Conservation (phyloP, 35 echinoderm and acorn worm species). For the Acanthaster planci region DNA sequence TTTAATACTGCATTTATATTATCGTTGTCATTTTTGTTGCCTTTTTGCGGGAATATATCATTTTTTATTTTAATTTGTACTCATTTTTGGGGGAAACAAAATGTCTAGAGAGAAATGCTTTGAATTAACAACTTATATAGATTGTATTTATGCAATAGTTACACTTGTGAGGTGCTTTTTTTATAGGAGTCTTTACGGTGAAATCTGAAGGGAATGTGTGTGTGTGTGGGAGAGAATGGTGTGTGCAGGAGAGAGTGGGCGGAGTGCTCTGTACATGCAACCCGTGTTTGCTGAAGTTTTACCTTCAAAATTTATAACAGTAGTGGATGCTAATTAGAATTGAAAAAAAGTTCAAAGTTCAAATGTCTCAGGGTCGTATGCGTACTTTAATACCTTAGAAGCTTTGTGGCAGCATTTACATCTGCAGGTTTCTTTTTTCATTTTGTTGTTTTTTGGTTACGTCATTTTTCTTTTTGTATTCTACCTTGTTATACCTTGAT, state of each 20-base stretch:
- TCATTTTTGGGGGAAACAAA: slow-evolving; percentile 4
- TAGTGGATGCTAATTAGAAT: slow-evolving; percentile 29
- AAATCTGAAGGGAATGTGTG: not conserved
- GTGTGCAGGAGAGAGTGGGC: not conserved
- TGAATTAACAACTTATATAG: slow-evolving; percentile 34
- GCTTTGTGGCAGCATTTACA: no score
- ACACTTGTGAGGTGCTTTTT: slow-evolving; percentile 26
- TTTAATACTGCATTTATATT: slow-evolving; percentile 32
- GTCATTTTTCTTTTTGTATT: not conserved
- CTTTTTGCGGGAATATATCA: slow-evolving; percentile 23
- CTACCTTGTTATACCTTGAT: not conserved
- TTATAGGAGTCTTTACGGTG: slow-evolving; percentile 11
- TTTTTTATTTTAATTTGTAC: slow-evolving; percentile 33
- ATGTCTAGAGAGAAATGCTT: slow-evolving; percentile 19
- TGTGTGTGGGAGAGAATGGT: not conserved
- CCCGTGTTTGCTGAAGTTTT: slow-evolving; percentile 15
- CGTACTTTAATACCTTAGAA: slow-evolving; percentile 13
- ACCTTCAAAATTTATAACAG: slow-evolving; percentile 21
- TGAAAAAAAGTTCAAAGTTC: slow-evolving; percentile 26
- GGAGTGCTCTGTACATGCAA: slow-evolving; percentile 16
- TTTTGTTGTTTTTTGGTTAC: not conserved
- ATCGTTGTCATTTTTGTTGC: slow-evolving; percentile 12
- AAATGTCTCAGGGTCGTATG: slow-evolving; percentile 28
- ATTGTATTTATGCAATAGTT: slow-evolving; percentile 34
- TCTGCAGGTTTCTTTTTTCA: not conserved